Base-by-base conservation (phyloP, 1,140 invertebrate genomes). In the Propsilocerus akamusi region DNA sequence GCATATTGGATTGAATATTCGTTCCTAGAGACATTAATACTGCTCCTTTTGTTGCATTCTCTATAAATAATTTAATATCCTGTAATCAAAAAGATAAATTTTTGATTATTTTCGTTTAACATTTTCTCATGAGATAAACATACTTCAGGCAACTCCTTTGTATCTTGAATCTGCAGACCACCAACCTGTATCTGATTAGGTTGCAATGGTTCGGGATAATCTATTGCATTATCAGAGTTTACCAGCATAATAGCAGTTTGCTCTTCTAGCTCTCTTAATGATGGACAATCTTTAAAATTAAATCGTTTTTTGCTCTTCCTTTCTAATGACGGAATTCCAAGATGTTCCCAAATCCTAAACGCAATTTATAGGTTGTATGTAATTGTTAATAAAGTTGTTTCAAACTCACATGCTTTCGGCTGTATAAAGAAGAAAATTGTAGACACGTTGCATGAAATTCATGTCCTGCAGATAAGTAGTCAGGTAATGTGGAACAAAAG, bases 171-270 rank as follows among this genome's bases (percentile, higher is more conserved):
- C 53, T 75, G 72, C 5, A 75, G 53, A 1, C 72, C 73, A 17
- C 71, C 73, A 4, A 75, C 66, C 54, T 71, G 67, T 17, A 76
- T 64, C 1, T 74, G 59, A 54, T 70, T 69, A 11, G 72, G 69
- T 7, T 68, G 54, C 25, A 70, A 49, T 7, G 69, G 62, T 34
- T 66, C 57, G 2, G 66, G 53, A 53, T 61, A 60, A 47, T 70
- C 65, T 4, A 71, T 51, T 3, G 59, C 54, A 6, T 67, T 60
- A 56, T 72, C 62, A 1, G 61, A 59, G 50, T 73, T 73, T 0
- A 66, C 56, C 12, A 74, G 53, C 12, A 65, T 53, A 0, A 71
- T 5, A 25, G 59, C 57, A 4, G 60, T 51, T 0, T 47, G 48
- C 20, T 57, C 53, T 7, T 25, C 46, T 0, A 11, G 14, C 3